phyloP scores from a whole-genome alignment of 1,140 invertebrate species.

The Papilio aristodemus region DNA sequence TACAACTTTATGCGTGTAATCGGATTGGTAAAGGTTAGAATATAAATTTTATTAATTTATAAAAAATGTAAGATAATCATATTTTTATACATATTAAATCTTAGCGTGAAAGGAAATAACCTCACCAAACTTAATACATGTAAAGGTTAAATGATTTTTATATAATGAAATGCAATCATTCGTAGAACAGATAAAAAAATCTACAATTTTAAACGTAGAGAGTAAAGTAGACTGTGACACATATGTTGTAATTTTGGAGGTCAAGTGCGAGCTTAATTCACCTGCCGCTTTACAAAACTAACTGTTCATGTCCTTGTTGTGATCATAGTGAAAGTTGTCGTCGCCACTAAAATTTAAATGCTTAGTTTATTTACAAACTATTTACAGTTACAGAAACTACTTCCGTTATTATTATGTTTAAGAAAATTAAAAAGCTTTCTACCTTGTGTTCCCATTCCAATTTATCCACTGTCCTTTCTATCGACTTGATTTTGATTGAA shows the following conservation, averaged over 20 bases:
- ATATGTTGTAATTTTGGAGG: slow-evolving; percentile 30
- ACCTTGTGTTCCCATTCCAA: slow-evolving; percentile 14
- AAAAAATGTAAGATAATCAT: neutral
- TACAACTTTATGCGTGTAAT: neutral
- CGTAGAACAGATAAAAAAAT: neutral
- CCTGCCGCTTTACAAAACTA: slow-evolving; percentile 8
- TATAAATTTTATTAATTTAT: neutral
- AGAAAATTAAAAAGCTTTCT: slow-evolving; percentile 17
- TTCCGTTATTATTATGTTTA: slow-evolving; percentile 17
- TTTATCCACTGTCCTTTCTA: neutral
- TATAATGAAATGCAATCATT: too few species aligned
- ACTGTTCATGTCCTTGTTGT: slow-evolving; percentile 24
- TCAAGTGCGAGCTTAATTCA: slow-evolving; percentile 26
- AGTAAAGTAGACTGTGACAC: slow-evolving; percentile 18
- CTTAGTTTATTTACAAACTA: neutral
- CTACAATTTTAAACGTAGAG: neutral
- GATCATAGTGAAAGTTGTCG: slow-evolving; percentile 28
- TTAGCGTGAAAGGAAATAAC: neutral
- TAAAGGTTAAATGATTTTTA: too few species aligned
- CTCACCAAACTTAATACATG: too few species aligned
- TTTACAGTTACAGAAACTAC: neutral
- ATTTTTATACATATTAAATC: neutral
- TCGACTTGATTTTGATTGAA: neutral
- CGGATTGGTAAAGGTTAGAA: neutral
- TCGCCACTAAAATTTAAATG: slow-evolving; percentile 1